Base-by-base conservation (phyloP, 2,797 vertebrate genomes). In the Cryptoblepharus egeriae region DNA sequence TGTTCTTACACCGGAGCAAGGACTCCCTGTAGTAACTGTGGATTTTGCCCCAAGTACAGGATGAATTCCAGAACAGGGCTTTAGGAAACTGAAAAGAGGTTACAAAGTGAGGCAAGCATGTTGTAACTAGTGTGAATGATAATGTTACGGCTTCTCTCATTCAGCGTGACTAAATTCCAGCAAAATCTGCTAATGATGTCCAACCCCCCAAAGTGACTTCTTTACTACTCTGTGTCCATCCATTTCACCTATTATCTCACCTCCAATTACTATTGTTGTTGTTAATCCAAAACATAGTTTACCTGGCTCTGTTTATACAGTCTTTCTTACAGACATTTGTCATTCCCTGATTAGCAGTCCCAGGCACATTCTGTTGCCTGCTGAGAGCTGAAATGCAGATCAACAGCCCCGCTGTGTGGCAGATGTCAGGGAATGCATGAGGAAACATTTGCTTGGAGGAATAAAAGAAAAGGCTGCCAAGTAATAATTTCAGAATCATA, bases 381-480 rank as follows among this genome's bases (percentile, higher is more conserved):
- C 42, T 32, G 61, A 64, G 68, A 57, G 8, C 9, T 4, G 9
- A 60, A 81, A 24, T 61, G 24, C 28, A 65, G 68, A 42, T 35
- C 70, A 69, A 39, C 16, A 79, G 75, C 70, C 32, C 70, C 80
- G 45, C 70, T 16, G 1, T 70, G 75, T 82, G 84, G 75, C 65
- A 64, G 57, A 35, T 69, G 6, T 13, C 4, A 55, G 35, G 13
- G 20, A 22, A n/a, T 73, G 39, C 57, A 55, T n/a, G 22, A 24
- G 16, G 3, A 72, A 49, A 18, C 30, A 24, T 65, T 24, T 65
- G 18, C 18, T 58, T 11, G 5, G 24, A 58, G 75, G 32, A 52
- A 75, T 37, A 35, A 32, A 57, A 65, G 8, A 32, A 42, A 63
- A 24, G 13, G n/a, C 30, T 49, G 22, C 75, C 22, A 5, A 7